phyloP scores from a whole-genome alignment of 64 coral and sea anemone genomes.

The Cladopsammia gracilis region DNA sequence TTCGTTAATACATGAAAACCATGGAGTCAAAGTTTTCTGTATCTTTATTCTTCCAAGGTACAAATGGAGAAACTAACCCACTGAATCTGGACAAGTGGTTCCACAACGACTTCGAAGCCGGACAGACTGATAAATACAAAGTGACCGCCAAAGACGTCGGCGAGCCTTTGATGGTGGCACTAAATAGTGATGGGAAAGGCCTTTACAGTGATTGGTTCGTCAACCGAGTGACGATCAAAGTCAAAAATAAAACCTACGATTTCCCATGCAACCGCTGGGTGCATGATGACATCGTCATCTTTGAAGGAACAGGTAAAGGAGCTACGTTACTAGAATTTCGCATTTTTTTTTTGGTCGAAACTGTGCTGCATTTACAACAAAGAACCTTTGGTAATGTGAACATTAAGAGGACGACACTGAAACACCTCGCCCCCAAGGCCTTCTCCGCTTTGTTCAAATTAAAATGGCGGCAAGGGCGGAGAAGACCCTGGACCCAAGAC shows the following conservation, averaged over 20 bases:
- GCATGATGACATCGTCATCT: conserved; percentile 4
- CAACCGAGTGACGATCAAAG: conserved; percentile 44
- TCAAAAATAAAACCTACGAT: conserved; percentile 31
- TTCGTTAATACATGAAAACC: too few relatives aligned
- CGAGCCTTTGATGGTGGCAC: conserved; percentile 39
- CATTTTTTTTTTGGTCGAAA: too few relatives aligned
- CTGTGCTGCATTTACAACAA: too few relatives aligned
- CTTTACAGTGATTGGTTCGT: conserved; percentile 73
- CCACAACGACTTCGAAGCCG: conserved; percentile 68
- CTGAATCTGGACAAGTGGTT: conserved; percentile 31
- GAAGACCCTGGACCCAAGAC: too few relatives aligned
- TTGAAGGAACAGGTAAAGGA: conserved; percentile 66
- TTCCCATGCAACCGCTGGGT: conserved; percentile 80
- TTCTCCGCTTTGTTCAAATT: too few relatives aligned
- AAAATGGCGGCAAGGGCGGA: too few relatives aligned
- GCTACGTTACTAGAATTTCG: too few relatives aligned
- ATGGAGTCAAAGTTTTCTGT: too few relatives aligned
- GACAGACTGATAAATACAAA: conserved; percentile 49
- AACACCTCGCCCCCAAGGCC: too few relatives aligned
- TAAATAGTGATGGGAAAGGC: conserved; percentile 42
- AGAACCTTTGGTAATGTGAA: too few relatives aligned
- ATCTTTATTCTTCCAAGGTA: conserved; percentile 20
- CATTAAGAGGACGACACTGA: too few relatives aligned
- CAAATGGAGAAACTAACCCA: conserved; percentile 31
- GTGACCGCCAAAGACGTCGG: conserved; percentile 54